phyloP scores from a whole-genome alignment of 2,888 invertebrate genomes.

The Eupithecia vulgata region DNA sequence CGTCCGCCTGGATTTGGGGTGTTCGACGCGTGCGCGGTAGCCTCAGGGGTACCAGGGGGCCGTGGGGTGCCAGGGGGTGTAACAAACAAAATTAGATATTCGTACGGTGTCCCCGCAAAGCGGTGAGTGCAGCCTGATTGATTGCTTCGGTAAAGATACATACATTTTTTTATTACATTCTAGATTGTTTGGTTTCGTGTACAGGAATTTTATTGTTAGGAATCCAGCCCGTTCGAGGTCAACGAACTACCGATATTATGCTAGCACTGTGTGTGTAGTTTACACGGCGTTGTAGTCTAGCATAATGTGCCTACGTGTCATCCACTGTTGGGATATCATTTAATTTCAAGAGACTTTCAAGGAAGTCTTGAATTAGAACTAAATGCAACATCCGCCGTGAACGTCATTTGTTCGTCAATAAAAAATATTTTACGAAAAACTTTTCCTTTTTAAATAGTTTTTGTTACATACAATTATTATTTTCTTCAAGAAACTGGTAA shows the following conservation, averaged over 20 bases:
- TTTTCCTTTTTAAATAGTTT: not conserved
- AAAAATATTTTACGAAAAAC: not conserved
- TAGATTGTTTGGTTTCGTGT: slow-evolving; percentile 41
- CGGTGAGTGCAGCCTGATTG: slow-evolving; percentile 78
- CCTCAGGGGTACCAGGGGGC: slow-evolving; percentile 41
- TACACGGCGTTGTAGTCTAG: not conserved
- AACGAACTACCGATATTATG: slow-evolving; percentile 25
- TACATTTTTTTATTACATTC: slow-evolving; percentile 44
- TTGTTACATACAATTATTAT: not conserved
- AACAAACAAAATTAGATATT: slow-evolving; percentile 83
- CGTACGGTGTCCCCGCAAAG: slow-evolving; percentile 80
- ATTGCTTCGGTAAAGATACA: slow-evolving; percentile 63
- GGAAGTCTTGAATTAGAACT: not conserved
- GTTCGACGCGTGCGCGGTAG: slow-evolving; percentile 74
- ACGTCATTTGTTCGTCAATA: not conserved
- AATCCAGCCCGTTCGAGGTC: slow-evolving; percentile 31
- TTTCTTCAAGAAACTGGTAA: slow-evolving; percentile 30
- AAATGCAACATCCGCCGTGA: not conserved
- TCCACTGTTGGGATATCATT: not conserved
- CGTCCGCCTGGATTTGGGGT: slow-evolving; percentile 82
- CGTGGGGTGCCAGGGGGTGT: slow-evolving; percentile 51
- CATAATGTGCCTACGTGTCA: not conserved
- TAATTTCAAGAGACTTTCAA: not conserved
- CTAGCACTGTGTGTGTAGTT: not conserved
- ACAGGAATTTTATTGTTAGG: slow-evolving; percentile 35